A percentile compares a stretch with the other conserved stretches of the same genome.
Conservation (phyloP, 2,113 vertebrate genomes). For the Lichenostomus cassidix region DNA sequence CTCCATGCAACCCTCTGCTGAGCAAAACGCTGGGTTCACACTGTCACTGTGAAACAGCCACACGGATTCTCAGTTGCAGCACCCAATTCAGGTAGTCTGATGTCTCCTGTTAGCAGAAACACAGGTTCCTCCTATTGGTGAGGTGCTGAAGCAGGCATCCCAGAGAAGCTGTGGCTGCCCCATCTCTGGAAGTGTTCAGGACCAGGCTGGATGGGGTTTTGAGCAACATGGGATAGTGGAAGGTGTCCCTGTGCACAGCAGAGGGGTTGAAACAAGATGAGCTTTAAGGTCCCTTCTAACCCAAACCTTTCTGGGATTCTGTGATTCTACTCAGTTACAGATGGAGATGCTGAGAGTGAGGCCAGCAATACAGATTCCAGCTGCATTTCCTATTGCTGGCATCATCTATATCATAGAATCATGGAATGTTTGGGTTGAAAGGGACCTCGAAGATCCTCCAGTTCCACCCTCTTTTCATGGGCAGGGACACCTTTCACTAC, state of each 20-base stretch:
- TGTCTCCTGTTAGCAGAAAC: neutral
- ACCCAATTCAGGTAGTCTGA: too few species aligned
- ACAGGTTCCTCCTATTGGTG: neutral
- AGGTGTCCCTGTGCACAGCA: neutral
- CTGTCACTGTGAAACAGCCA: fast-evolving
- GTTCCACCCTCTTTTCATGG: too few species aligned
- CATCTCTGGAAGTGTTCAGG: neutral
- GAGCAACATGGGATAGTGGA: neutral
- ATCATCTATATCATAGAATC: fast-evolving
- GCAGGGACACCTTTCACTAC: fast-evolving
- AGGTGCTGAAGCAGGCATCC: neutral
- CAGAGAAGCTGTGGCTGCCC: neutral
- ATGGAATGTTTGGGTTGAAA: neutral
- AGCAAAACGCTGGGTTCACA: fast-evolving
- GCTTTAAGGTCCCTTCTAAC: neutral
- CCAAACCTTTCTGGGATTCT: neutral
- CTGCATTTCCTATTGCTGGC: neutral
- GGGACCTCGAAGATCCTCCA: neutral
- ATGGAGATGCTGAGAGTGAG: neutral
- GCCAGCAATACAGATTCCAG: fast-evolving
- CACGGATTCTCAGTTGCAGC: fast-evolving
- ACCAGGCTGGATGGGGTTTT: neutral
- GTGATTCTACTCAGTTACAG: neutral
- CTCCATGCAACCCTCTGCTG: neutral
- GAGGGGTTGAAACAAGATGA: neutral